phyloP scores from a whole-genome alignment of 2,888 invertebrate genomes.

The Yponomeuta evonymella region DNA sequence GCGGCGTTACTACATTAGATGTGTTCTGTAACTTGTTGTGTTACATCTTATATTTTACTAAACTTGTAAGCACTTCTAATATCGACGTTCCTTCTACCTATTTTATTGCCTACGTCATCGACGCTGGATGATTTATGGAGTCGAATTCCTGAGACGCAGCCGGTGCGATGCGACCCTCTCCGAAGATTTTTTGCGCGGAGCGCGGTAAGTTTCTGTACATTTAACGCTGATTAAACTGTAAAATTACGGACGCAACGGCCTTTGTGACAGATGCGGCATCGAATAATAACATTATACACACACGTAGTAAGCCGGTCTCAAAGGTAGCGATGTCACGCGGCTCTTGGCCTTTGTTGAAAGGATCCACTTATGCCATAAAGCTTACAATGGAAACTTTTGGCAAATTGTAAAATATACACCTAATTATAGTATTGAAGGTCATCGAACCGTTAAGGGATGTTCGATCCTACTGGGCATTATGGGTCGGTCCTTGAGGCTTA shows the following conservation, averaged over 20 bases:
- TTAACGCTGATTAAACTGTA: conserved; percentile 77
- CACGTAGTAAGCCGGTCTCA: conserved; percentile 39
- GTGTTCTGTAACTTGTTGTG: background rate
- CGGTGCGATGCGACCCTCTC: conserved; percentile 36
- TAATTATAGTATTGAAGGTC: conserved; percentile 69
- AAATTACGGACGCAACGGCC: conserved; percentile 68
- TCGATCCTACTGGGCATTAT: conserved; percentile 40
- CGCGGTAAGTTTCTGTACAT: conserved; percentile 66
- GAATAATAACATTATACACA: conserved; percentile 72
- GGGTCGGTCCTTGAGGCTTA: conserved; percentile 66
- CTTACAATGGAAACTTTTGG: conserved; percentile 65
- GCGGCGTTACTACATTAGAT: background rate
- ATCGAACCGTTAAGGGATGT: conserved; percentile 52
- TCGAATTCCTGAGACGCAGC: conserved; percentile 49
- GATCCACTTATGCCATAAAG: conserved; percentile 71
- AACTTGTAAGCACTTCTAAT: background rate
- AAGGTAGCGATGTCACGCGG: conserved; percentile 63
- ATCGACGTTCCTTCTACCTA: background rate
- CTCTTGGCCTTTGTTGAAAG: conserved; percentile 50
- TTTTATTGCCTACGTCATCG: conserved; percentile 46
- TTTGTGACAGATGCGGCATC: conserved; percentile 72
- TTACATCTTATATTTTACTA: background rate
- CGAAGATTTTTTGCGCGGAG: conserved; percentile 42
- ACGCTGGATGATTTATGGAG: conserved; percentile 61
- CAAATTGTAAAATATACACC: conserved; percentile 74